These are phyloP conservation scores for Stratiolaelaps scimitus DNA, from an alignment of 1,140 invertebrate species.

Conservation along the genomic window DNA sequence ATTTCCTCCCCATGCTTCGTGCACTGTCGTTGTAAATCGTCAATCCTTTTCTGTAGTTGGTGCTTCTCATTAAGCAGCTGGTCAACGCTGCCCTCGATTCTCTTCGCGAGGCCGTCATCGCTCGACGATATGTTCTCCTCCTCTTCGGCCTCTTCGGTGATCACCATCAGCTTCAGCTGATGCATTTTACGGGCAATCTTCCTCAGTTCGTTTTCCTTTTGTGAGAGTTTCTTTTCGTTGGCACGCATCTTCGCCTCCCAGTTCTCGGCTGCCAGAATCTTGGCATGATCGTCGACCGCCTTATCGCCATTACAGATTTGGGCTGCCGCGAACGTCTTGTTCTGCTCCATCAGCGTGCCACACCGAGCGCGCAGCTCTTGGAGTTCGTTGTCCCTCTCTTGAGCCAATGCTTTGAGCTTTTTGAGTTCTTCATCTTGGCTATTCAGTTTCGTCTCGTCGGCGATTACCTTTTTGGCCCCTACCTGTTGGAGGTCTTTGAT, in stretches of 20 bases:
- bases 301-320: neutral
- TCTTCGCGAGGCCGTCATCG: conserved; percentile 6
- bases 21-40: neutral
- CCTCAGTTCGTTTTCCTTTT: conserved; percentile 14
- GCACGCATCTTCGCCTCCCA: conserved; percentile 15
- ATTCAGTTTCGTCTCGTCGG: too few species aligned
- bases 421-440: conserved; percentile 23
- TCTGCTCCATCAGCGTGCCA: neutral
- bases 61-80: conserved; percentile 31
- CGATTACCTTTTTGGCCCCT: too few species aligned
- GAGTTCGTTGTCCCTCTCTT: conserved; percentile 29
- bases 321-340: neutral
- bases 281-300: neutral
- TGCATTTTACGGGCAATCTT: conserved; percentile 30
- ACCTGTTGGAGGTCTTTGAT: conserved; percentile 29
- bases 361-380: neutral
- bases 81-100: conserved; percentile 31
- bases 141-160: conserved; percentile 26
- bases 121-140: conserved; percentile 5
- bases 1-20: conserved; percentile 20
- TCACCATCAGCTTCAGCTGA: conserved; percentile 30
- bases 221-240: conserved; percentile 17
- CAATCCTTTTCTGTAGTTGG: conserved; percentile 26
- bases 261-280: neutral
- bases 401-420: neutral